phyloP scores from a whole-genome alignment of 1,140 invertebrate genomes.

The Metopolophium dirhodum region DNA sequence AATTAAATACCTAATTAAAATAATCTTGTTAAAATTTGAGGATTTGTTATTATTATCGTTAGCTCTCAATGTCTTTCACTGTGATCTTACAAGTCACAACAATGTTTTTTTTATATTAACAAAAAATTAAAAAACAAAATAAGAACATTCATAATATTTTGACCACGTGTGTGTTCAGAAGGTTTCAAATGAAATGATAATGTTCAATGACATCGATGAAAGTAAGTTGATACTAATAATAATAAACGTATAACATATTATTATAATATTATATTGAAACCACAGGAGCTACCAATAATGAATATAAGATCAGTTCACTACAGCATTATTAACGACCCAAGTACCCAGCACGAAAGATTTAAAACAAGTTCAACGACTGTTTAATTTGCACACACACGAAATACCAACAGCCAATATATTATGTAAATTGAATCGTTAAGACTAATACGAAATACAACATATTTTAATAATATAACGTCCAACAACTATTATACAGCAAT shows the following conservation, averaged over 20 bases:
- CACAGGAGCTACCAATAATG: neutral
- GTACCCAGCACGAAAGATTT: neutral
- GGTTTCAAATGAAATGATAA: neutral
- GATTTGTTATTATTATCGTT: neutral
- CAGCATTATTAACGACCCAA: constrained; percentile 20
- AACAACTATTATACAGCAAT: neutral
- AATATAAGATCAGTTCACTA: neutral
- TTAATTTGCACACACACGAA: neutral
- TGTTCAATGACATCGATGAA: neutral
- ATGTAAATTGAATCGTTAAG: constrained; percentile 14
- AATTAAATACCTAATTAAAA: neutral
- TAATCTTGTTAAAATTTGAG: neutral
- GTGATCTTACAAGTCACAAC: neutral
- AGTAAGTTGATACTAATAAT: neutral
- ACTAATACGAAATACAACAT: constrained; percentile 7
- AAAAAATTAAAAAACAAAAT: neutral
- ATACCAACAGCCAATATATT: neutral
- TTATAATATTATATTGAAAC: neutral
- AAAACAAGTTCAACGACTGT: constrained; percentile 35
- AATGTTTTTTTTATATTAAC: neutral
- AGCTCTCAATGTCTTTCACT: neutral
- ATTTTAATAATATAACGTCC: neutral
- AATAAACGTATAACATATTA: neutral
- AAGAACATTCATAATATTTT: neutral
- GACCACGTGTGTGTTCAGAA: neutral